Evolutionary conservation across 2,797 vertebrate species (phyloP).

Genomic region (Triplophysa bombifrons): DNA sequence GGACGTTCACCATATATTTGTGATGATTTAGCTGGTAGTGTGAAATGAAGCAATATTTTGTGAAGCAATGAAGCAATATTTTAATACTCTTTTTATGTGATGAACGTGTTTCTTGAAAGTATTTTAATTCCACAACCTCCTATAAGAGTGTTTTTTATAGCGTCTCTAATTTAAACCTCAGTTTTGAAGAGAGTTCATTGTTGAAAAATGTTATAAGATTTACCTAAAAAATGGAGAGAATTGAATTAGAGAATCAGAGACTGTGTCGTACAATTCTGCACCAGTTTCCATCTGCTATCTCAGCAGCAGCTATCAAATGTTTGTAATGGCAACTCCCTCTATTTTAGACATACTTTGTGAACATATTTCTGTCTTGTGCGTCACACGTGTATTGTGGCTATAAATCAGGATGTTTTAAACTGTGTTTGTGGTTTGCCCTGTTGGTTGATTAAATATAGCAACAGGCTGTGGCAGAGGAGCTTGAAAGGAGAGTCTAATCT

Average conservation of each 20-base stretch:
- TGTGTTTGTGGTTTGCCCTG: conserved; percentile 46
- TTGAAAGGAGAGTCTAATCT: conserved; percentile 34
- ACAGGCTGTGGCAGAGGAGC: conserved; percentile 18
- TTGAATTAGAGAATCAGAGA: too few species aligned
- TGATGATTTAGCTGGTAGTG: background rate
- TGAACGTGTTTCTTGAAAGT: background rate
- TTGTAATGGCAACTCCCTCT: background rate
- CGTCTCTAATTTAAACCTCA: too few species aligned
- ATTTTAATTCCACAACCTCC: background rate
- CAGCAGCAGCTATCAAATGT: background rate
- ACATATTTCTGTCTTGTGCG: conserved; percentile 7
- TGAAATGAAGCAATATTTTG: background rate
- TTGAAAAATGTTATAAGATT: too few species aligned
- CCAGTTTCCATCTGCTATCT: background rate
- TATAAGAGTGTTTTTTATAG: too few species aligned
- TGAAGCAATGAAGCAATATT: too few species aligned
- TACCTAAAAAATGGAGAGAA: too few species aligned
- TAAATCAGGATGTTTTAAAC: conserved; percentile 11
- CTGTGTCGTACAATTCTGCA: too few species aligned
- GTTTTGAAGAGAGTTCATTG: too few species aligned
- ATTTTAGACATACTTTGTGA: background rate
- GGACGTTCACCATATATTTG: conserved; percentile 10
- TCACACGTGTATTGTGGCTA: background rate
- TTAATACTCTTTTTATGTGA: background rate
- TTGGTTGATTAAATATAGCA: conserved; percentile 63